These are phyloP conservation scores for Bimastos eiseni DNA, from an alignment of 2,888 invertebrate genomes.

Conservation along the genomic window DNA sequence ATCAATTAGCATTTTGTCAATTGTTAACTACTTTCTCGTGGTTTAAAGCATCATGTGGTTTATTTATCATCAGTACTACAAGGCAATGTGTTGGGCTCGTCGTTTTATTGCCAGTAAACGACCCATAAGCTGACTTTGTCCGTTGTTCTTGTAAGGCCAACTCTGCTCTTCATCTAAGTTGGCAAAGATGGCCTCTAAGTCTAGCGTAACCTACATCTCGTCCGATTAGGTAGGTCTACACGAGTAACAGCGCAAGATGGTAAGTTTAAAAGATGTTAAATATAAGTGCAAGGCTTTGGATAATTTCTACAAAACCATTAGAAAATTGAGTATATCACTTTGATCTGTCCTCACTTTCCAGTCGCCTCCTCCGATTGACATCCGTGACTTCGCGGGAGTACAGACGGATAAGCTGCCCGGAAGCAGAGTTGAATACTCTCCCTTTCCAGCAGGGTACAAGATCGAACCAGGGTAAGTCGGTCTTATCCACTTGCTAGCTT, in stretches of 20 bases:
- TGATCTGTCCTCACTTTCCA: background rate
- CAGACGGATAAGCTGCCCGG: constrained; percentile 33
- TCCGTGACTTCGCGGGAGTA: constrained; percentile 31
- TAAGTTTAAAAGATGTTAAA: background rate
- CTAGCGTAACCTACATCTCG: background rate
- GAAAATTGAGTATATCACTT: background rate
- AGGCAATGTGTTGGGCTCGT: background rate
- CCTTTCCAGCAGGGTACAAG: constrained; percentile 31
- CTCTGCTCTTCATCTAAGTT: background rate
- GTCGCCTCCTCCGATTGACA: constrained; percentile 31
- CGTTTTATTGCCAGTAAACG: background rate
- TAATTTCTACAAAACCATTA: background rate
- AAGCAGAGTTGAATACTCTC: constrained; percentile 36
- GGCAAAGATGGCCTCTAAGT: background rate
- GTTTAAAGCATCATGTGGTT: too few relatives aligned
- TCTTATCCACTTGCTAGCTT: background rate
- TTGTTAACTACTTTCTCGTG: too few relatives aligned
- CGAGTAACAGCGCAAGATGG: background rate
- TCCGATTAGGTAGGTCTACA: background rate
- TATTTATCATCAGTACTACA: background rate
- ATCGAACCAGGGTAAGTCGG: constrained; percentile 30
- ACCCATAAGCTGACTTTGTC: background rate
- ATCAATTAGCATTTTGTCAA: too few relatives aligned
- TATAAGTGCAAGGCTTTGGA: background rate
- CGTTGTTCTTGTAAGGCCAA: background rate